A percentile compares a stretch with the other conserved stretches of the same genome.
phyloP scores from a whole-genome alignment of 1,140 invertebrate species.

The Papilio dardanus region DNA sequence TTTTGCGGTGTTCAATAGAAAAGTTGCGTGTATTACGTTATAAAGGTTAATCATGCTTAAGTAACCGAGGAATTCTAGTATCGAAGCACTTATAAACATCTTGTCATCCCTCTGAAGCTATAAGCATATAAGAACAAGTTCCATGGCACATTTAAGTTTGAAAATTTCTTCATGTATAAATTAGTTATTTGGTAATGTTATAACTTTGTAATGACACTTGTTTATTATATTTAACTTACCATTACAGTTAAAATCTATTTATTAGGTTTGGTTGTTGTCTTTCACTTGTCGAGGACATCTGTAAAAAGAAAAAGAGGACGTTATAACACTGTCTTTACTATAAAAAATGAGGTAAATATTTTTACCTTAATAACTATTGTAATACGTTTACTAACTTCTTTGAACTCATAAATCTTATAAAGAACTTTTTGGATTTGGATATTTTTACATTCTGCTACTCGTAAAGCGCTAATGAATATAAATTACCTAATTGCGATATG shows the following conservation, averaged over 20 bases:
- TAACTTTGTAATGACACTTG: not conserved
- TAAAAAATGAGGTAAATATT: no score
- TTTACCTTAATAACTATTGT: no score
- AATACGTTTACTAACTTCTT: no score
- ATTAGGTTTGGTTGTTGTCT: slow-evolving; percentile 41
- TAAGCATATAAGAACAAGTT: no score
- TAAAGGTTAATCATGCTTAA: not conserved
- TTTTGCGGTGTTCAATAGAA: slow-evolving; percentile 23
- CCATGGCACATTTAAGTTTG: not conserved
- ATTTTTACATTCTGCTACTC: no score
- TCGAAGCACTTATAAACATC: no score
- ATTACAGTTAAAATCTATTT: slow-evolving; percentile 47
- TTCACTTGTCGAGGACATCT: slow-evolving; percentile 46
- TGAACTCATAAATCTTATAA: no score
- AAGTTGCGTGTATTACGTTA: not conserved
- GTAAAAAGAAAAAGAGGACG: slow-evolving; percentile 46
- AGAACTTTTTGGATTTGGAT: no score
- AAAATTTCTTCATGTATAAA: not conserved
- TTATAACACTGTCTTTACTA: no score
- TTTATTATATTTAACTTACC: slow-evolving; percentile 41
- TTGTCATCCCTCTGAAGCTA: no score
- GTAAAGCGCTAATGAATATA: not conserved
- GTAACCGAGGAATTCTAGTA: no score
- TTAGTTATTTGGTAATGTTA: not conserved
- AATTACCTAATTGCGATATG: not conserved